Base-by-base conservation (phyloP, 2,797 vertebrate genomes). In the Neopelma chrysocephalum region DNA sequence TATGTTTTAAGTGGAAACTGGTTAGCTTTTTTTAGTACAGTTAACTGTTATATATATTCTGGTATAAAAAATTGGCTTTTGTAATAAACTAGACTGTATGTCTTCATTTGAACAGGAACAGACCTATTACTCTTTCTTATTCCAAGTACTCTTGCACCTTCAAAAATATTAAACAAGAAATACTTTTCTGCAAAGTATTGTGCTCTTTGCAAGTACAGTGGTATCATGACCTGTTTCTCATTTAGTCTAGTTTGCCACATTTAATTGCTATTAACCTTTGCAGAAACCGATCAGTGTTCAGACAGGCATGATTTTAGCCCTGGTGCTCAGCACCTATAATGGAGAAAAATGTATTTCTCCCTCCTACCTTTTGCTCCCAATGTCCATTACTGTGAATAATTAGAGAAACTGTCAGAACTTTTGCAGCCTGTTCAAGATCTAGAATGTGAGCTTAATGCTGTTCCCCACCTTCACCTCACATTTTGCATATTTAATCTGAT, bases 201-300 rank as follows among this genome's bases (percentile, higher is more conserved):
- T 98, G 98, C 97, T 98, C 97, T 98, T 97, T 98, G 95, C 96
- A 97, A 97, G 96, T 98, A 97, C 96, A 97, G 93, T 93, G 82
- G 97, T 98, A 98, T 98, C 97, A 97, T 97, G 97, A 98, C 98
- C 98, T 96, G 96, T 97, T 98, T 97, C 98, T 98, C 97, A 97
- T 98, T 98, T 98, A 96, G 96, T 98, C 97, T 98, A 98, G 97
- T 98, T 98, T 98, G 98, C 98, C 98, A 97, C 98, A 98, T 98
- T 98, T 98, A 98, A 98, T 98, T 98, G 98, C 98, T 98, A 99
- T 99, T 99, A 99, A 99, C 98, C 98, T 99, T 99, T 98, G 98
- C 95, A 97, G 98, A 98, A 98, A 96, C 97, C 97, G 96, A 98
- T 98, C 98, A 98, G 97, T 98, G 98, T 98, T 98, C 98, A 98